Evolutionary conservation across 2,888 invertebrate species (phyloP).

Genomic region (Pimpla rufipes): DNA sequence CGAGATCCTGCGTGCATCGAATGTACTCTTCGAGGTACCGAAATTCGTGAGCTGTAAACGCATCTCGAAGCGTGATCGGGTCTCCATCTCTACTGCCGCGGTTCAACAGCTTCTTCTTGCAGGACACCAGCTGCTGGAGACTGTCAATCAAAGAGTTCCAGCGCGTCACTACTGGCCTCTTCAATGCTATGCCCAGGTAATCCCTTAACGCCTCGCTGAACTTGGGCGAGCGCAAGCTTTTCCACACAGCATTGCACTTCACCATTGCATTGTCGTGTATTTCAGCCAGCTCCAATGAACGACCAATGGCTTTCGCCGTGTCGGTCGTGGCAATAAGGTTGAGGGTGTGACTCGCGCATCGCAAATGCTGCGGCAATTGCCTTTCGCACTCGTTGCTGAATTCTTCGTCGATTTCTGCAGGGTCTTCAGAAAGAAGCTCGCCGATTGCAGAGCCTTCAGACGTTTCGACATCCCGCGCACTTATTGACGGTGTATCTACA

Average conservation of each 20-base stretch:
- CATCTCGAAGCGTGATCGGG: not conserved
- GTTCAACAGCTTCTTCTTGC: not conserved
- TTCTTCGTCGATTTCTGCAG: not conserved
- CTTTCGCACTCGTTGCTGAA: not conserved
- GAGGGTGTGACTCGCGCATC: conserved; percentile 41
- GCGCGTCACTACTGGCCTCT: not conserved
- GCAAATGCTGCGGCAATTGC: conserved; percentile 32
- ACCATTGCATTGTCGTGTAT: conserved; percentile 8
- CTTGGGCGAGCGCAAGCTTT: conserved; percentile 2
- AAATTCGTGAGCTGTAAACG: not conserved
- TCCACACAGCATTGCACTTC: conserved; percentile 16
- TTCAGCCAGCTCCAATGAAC: not conserved
- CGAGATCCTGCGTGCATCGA: not conserved
- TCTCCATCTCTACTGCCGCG: not conserved
- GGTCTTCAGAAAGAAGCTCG: not conserved
- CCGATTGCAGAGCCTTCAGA: not conserved
- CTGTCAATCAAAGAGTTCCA: not conserved
- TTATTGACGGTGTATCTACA: too few species aligned
- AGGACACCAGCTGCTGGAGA: not conserved
- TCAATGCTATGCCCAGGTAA: not conserved
- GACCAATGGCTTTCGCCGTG: conserved; percentile 1
- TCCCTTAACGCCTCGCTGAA: not conserved
- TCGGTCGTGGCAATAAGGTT: conserved; percentile 32
- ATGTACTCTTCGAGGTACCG: conserved; percentile 11
- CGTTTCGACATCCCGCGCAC: too few species aligned